Evolutionary conservation across 2,797 vertebrate genomes (phyloP), one percentile per base, ranked within the genome.

Genomic region (Spizella passerina): DNA sequence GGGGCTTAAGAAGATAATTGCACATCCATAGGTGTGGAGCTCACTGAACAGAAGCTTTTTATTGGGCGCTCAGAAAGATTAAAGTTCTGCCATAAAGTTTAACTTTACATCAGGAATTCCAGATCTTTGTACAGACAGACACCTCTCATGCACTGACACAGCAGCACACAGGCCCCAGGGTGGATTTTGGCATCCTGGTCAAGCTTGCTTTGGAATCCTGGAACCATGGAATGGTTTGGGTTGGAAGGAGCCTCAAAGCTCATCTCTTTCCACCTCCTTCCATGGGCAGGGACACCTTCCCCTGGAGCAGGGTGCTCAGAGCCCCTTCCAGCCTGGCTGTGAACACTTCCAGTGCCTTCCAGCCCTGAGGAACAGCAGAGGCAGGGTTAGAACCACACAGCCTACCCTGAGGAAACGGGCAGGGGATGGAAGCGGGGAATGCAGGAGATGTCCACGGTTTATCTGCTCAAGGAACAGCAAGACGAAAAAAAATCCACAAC

Each of bases 401-500:
- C 81, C 71, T 21, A 66, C 72, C 77, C 52, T 36, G 82, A 80
- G 94, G 86, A 68, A 44, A 38, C 0, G 32, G 79, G 91, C 80
- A 85, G 20, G 82, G 86, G 66, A 22, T 75, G 71, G 73, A 88
- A 84, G 56, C 6, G 11, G 38, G 55, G 44, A 93, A 70, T 1
- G 59, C 85, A 61, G 79, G 66, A 50, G 84, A 75, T 64, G 43
- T 53, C 65, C 38, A 30, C 2, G 2, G 15, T 91, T 96, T 97
- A 96, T 89, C 96, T 97, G 57, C 61, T 94, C 69, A 56, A 66
- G 95, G 84, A 89, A 86, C 14, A 97, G 85, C 82, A 90, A 96
- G 95, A 93, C 60, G 92, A 94, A 97, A 94, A 88, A 88, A 90
- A 86, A 84, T 30, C 78, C 85, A 95, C 96, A 97, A 97, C 94